Percentiles rank a stretch among this genome's conserved stretches.
Evolutionary conservation across 2,888 invertebrate species (phyloP).

Genomic region (Mythimna impura): DNA sequence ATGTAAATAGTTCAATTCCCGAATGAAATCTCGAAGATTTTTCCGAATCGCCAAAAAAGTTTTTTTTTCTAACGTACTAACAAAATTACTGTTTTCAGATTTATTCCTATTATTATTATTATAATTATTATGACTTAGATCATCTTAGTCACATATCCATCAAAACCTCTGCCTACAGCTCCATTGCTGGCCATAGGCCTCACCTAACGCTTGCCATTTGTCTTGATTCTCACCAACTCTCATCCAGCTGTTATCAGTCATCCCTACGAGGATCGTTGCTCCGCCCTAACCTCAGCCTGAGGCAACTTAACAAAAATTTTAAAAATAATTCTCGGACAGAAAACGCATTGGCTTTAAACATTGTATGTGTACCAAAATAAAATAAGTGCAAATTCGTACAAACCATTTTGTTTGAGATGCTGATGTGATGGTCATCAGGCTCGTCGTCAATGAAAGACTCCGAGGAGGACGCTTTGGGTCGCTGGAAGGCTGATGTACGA

Average conservation of each 20-base stretch:
- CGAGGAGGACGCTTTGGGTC: constrained; percentile 62
- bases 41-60: no score
- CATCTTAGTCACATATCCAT: no score
- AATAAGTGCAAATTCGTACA: not conserved
- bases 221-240: not conserved
- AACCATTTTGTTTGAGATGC: constrained; percentile 87
- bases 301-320: not conserved
- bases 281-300: not conserved
- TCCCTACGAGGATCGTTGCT: not conserved
- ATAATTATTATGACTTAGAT: no score
- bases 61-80: no score
- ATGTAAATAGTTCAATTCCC: no score
- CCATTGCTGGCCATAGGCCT: not conserved
- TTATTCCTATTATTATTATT: no score
- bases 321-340: no score
- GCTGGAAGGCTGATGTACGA: constrained; percentile 81
- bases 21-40: no score
- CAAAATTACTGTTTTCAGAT: no score
- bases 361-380: no score
- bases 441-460: constrained; percentile 67
- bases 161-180: no score
- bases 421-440: constrained; percentile 79
- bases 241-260: not conserved
- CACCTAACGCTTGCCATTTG: not conserved
- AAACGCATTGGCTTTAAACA: no score